Percentiles rank a stretch among this genome's conserved stretches.
These are phyloP conservation scores for Craseonycteris thonglongyai DNA, from an alignment of 2,113 vertebrate species.

Conservation along the genomic window DNA sequence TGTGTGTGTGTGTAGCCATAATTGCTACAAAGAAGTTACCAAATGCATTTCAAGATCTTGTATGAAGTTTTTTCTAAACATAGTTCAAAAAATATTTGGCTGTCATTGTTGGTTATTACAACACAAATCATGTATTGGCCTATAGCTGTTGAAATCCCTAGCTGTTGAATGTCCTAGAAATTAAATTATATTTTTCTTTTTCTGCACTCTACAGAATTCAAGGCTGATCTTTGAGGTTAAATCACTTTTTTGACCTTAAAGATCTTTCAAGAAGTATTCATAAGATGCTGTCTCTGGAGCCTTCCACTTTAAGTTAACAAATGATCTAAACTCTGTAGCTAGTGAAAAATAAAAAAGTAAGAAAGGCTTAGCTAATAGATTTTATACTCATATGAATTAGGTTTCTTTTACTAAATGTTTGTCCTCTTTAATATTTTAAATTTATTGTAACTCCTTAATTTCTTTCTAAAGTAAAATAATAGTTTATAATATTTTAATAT, in stretches of 20 bases:
- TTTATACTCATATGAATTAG: neutral
- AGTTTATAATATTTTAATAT: neutral
- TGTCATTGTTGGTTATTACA: slow-evolving; percentile 67
- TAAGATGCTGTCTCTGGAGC: slow-evolving; percentile 65
- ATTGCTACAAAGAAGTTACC: slow-evolving; percentile 3
- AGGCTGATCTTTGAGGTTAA: slow-evolving; percentile 67
- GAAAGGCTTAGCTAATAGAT: neutral
- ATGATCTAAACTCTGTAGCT: slow-evolving; percentile 30
- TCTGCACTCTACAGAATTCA: slow-evolving; percentile 42
- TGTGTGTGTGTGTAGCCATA: neutral
- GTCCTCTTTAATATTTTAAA: neutral
- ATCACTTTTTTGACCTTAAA: slow-evolving; percentile 71
- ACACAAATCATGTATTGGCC: slow-evolving; percentile 68
- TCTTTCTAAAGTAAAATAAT: neutral
- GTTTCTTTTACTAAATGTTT: neutral
- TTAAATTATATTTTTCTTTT: slow-evolving; percentile 74
- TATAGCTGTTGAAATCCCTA: slow-evolving; percentile 69
- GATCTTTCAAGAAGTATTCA: slow-evolving; percentile 67
- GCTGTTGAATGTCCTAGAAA: slow-evolving; percentile 67
- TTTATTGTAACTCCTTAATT: neutral
- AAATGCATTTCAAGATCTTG: slow-evolving; percentile 27
- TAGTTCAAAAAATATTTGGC: slow-evolving; percentile 55
- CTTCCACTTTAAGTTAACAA: slow-evolving; percentile 65
- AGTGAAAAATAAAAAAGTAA: neutral
- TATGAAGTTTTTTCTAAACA: slow-evolving; percentile 36